Evolutionary conservation across 2,797 vertebrate species (phyloP).

Genomic region (Scolopax rusticola): DNA sequence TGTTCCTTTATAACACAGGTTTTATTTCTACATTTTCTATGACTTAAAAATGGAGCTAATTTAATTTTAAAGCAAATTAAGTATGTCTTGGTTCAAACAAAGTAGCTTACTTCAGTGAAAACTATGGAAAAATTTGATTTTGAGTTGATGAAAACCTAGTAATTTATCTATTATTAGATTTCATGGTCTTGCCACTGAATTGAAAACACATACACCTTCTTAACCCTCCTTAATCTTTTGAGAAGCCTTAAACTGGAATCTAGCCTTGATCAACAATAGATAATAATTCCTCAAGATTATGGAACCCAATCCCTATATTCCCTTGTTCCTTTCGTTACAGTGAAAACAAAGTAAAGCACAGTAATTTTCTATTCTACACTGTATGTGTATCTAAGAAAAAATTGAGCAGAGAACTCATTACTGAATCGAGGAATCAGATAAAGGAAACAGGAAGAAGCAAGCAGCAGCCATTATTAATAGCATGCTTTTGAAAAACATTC

Average conservation of each 20-base stretch:
- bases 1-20: background rate
- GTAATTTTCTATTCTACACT: background rate
- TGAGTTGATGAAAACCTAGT: background rate
- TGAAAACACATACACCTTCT: background rate
- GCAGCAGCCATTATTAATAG: background rate
- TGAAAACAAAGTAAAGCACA: background rate
- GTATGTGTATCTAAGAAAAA: background rate
- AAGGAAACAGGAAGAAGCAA: background rate
- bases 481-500: background rate
- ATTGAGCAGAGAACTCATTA: background rate
- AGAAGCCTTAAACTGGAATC: background rate
- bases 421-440: background rate
- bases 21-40: background rate
- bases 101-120: background rate
- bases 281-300: background rate
- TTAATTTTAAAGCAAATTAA: background rate
- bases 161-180: background rate
- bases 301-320: fast-evolving
- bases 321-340: background rate
- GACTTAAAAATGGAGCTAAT: background rate
- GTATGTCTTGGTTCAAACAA: background rate
- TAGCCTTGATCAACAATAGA: background rate
- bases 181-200: background rate
- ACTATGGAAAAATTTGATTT: background rate
- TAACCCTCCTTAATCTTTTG: background rate